phyloP scores from a whole-genome alignment of 2,113 vertebrate species.

The Leucoraja erinaceus region DNA sequence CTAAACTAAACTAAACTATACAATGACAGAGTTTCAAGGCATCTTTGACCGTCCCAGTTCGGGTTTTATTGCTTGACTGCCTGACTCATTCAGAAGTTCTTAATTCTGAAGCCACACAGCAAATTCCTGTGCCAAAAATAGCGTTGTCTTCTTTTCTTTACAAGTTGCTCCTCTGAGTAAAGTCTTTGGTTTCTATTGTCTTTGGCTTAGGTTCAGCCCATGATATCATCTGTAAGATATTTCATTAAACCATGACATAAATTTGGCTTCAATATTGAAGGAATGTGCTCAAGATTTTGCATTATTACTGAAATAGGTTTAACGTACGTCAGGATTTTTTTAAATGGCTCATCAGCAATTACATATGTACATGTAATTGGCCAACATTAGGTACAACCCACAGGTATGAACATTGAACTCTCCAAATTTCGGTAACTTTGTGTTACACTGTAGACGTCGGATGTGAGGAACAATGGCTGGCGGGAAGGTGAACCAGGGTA shows the following conservation, averaged over 20 bases:
- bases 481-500: too few relatives aligned
- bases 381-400: too few relatives aligned
- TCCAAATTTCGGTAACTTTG: too few relatives aligned
- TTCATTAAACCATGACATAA: slow-evolving; percentile 5
- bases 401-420: too few relatives aligned
- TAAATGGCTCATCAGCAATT: background rate
- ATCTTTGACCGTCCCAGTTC: background rate
- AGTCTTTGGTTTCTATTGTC: background rate
- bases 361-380: too few relatives aligned
- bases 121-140: slow-evolving; percentile 21
- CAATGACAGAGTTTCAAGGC: background rate
- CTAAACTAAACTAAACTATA: background rate
- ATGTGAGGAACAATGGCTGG: too few relatives aligned
- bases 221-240: background rate
- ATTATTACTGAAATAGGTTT: background rate
- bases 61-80: background rate
- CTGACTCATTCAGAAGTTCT: slow-evolving; percentile 5
- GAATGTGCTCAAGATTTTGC: background rate
- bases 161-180: background rate
- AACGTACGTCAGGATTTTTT: background rate
- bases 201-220: slow-evolving; percentile 21
- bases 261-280: background rate
- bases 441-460: too few relatives aligned
- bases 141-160: background rate
- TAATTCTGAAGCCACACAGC: background rate